These are phyloP conservation scores for Trogon melanurus DNA, from an alignment of 2,113 vertebrate genomes.

Conservation along the genomic window DNA sequence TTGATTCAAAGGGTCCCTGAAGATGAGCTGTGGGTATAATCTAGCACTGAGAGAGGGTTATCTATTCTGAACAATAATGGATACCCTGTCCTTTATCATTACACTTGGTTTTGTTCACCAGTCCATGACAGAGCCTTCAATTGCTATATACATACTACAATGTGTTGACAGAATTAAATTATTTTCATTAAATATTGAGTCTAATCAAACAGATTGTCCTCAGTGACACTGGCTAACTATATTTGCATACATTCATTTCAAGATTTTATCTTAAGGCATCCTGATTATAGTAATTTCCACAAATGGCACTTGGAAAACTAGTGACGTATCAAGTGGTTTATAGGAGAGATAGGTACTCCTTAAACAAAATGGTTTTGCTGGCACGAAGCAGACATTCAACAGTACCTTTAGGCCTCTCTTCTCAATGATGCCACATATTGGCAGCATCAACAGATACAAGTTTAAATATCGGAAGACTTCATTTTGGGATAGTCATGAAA, in stretches of 20 bases:
- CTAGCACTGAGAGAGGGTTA: neutral
- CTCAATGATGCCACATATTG: neutral
- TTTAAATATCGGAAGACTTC: neutral
- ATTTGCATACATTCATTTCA: neutral
- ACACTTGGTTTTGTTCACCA: neutral
- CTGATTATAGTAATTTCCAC: conserved; percentile 24
- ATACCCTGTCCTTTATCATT: neutral
- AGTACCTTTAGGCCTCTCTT: neutral
- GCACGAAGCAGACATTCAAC: neutral
- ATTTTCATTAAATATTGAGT: conserved; percentile 20
- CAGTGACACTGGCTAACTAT: neutral
- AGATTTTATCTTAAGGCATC: neutral
- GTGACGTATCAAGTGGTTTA: neutral
- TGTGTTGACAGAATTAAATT: neutral
- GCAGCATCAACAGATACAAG: neutral
- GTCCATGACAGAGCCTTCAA: neutral
- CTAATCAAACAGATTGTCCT: conserved; percentile 23
- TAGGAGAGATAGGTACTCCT: neutral
- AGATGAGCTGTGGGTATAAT: neutral
- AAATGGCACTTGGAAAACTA: neutral
- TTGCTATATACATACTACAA: neutral
- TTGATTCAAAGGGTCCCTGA: conserved; percentile 20
- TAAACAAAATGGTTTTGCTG: neutral
- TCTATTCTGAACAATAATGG: neutral
- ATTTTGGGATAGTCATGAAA: neutral